These are phyloP conservation scores for Oryzaephilus surinamensis DNA, from an alignment of 1,140 invertebrate genomes.

Conservation along the genomic window DNA sequence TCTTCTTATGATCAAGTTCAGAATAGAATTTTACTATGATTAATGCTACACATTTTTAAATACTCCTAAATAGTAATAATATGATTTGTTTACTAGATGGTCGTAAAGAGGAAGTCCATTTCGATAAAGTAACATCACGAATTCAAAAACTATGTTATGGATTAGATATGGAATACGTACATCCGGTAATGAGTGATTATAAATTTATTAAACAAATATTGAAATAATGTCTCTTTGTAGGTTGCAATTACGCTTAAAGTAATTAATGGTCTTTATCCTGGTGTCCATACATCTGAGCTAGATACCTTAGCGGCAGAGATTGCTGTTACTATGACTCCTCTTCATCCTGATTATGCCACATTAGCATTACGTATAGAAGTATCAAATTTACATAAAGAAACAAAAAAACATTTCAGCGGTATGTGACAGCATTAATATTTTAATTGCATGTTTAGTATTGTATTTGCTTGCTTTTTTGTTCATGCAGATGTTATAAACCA, in stretches of 20 bases:
- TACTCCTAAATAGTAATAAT: too few relatives aligned
- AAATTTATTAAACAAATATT: constrained; percentile 3
- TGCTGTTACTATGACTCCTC: constrained; percentile 89
- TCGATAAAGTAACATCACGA: constrained; percentile 96
- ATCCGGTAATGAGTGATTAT: constrained; percentile 79
- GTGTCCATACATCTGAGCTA: constrained; percentile 92
- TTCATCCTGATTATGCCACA: constrained; percentile 94
- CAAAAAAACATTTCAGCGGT: constrained; percentile 83
- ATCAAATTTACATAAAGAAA: constrained; percentile 97
- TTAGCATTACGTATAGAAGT: constrained; percentile 92
- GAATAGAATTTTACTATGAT: neutral
- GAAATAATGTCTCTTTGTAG: constrained; percentile 33
- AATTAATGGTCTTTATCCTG: constrained; percentile 87
- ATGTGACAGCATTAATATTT: constrained; percentile 22
- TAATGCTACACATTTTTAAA: constrained; percentile 1
- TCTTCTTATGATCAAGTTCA: neutral
- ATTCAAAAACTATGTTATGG: constrained; percentile 94
- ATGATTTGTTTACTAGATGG: constrained; percentile 58
- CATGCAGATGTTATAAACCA: constrained; percentile 85
- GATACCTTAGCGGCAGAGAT: constrained; percentile 97
- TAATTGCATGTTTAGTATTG: neutral
- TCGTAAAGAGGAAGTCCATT: constrained; percentile 83
- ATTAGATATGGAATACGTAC: constrained; percentile 90
- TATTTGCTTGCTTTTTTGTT: constrained; percentile 18
- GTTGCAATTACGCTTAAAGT: constrained; percentile 77